These are phyloP conservation scores for Osmerus eperlanus DNA, from an alignment of 2,113 vertebrate species.

Conservation along the genomic window DNA sequence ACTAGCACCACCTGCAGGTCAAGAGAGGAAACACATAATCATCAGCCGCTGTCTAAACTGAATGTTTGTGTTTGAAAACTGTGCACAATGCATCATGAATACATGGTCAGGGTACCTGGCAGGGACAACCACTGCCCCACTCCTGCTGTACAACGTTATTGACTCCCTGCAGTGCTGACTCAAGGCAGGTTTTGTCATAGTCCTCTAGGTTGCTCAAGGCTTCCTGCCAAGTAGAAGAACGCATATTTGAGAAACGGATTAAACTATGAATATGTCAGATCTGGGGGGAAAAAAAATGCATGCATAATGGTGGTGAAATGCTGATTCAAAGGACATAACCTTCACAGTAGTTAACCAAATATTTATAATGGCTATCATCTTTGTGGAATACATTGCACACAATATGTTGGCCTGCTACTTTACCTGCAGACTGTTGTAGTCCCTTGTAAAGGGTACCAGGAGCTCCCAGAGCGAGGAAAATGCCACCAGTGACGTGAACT, in stretches of 20 bases:
- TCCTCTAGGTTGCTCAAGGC: conserved; percentile 92
- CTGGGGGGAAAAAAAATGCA: too few relatives aligned
- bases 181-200: conserved; percentile 96
- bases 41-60: neutral
- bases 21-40: conserved; percentile 23
- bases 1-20: conserved; percentile 87
- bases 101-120: conserved; percentile 81
- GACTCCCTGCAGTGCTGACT: conserved; percentile 86
- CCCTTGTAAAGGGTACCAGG: conserved; percentile 94
- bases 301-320: too few relatives aligned
- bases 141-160: conserved; percentile 94
- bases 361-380: too few relatives aligned
- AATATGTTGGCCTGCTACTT: too few relatives aligned
- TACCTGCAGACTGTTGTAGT: conserved; percentile 97
- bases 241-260: neutral
- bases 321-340: too few relatives aligned
- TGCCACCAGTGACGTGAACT: conserved; percentile 91
- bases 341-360: too few relatives aligned
- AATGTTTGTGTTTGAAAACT: neutral
- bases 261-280: too few relatives aligned
- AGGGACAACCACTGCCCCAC: conserved; percentile 91
- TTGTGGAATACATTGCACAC: too few relatives aligned
- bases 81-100: neutral
- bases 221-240: conserved; percentile 73
- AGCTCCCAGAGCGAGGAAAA: conserved; percentile 96